Percentiles rank a stretch among this genome's conserved stretches.
These are phyloP conservation scores for Rhyacophila evoluta DNA, from an alignment of 2,888 invertebrate species.

Conservation along the genomic window DNA sequence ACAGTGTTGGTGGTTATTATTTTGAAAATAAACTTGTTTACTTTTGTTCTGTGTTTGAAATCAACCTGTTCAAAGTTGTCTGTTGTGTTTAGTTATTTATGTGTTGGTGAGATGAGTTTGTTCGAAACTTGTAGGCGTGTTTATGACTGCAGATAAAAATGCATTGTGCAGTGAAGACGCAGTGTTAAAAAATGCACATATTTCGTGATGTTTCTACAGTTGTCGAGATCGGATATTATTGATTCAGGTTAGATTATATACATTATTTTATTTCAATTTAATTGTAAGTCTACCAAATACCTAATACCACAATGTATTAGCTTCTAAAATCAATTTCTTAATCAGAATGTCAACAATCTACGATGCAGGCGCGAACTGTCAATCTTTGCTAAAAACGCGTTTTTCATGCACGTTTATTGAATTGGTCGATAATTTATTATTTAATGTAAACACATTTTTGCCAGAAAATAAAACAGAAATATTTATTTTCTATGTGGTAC, in stretches of 20 bases:
- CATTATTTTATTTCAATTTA: no score
- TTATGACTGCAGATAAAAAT: constrained; percentile 22
- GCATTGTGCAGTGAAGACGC: constrained; percentile 4
- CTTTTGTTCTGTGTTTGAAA: not conserved
- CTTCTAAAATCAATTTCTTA: no score
- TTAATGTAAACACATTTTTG: no score
- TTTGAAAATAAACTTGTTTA: constrained; percentile 13
- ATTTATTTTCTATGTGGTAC: no score
- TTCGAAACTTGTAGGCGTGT: constrained; percentile 14
- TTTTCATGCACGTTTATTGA: no score
- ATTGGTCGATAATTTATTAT: no score
- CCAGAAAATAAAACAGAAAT: no score
- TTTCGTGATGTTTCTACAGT: not conserved
- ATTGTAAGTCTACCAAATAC: no score
- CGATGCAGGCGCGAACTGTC: no score
- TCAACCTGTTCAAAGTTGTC: constrained; percentile 1
- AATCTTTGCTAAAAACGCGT: no score
- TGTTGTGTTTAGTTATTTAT: constrained; percentile 4
- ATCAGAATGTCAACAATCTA: no score
- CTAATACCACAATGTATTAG: no score
- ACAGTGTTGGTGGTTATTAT: not conserved
- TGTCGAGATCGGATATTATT: constrained; percentile 2
- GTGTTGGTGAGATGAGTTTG: constrained; percentile 15
- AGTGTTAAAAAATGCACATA: not conserved
- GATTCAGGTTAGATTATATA: not conserved